Percentiles rank a stretch among this genome's conserved stretches.
phyloP scores from a whole-genome alignment of 2,888 invertebrate genomes.

The Yponomeuta evonymella region DNA sequence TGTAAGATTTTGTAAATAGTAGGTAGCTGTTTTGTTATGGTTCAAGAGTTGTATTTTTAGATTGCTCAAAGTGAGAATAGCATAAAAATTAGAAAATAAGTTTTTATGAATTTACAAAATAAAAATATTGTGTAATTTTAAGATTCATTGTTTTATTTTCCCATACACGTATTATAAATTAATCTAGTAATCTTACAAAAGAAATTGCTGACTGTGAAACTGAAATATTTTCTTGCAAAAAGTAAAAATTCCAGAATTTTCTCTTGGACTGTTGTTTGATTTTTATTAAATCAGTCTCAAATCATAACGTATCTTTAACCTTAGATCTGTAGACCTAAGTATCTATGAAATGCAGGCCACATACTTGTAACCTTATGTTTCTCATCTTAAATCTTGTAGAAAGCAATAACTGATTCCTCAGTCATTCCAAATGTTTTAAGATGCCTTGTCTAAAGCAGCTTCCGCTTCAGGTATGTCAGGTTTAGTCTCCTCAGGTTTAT shows the following conservation, averaged over 20 bases:
- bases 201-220: neutral
- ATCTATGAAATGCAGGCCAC: neutral
- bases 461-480: neutral
- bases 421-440: neutral
- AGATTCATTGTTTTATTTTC: slow-evolving; percentile 14
- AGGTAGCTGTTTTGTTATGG: neutral
- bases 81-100: slow-evolving; percentile 5
- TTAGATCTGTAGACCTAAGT: neutral
- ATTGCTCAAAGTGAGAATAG: slow-evolving; percentile 8
- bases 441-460: neutral
- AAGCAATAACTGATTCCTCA: neutral
- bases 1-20: slow-evolving; percentile 16
- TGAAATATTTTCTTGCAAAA: neutral
- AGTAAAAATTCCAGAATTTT: too few relatives aligned
- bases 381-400: neutral
- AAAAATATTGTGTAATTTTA: slow-evolving; percentile 4
- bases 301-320: neutral
- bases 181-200: slow-evolving; percentile 9
- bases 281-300: neutral
- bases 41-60: neutral
- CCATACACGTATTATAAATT: neutral
- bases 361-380: neutral
- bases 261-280: neutral
- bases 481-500: slow-evolving; percentile 3
- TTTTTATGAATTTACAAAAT: slow-evolving; percentile 3